These are phyloP conservation scores for Nycticryphes semicollaris DNA, from an alignment of 2,113 vertebrate species.

Conservation along the genomic window DNA sequence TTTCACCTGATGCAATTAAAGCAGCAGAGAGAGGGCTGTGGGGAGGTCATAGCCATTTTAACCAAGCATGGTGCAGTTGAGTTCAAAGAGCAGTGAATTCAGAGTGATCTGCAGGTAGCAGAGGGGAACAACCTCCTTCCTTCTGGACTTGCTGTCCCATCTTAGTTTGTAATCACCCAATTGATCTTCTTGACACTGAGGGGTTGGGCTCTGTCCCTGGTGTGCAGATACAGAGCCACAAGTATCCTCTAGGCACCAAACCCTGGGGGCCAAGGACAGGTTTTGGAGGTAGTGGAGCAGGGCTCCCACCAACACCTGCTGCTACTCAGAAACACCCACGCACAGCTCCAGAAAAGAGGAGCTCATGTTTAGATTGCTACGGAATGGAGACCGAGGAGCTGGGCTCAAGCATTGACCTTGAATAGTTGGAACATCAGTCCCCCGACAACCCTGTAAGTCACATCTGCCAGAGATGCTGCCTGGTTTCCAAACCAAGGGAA, in stretches of 20 bases:
- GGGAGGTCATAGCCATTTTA: neutral
- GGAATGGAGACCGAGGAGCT: neutral
- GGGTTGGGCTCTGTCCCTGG: accelerated
- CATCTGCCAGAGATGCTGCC: neutral
- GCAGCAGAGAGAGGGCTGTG: neutral
- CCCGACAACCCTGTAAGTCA: neutral
- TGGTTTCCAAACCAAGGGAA: neutral
- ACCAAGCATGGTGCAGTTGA: neutral
- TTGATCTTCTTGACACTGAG: neutral
- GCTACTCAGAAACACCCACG: neutral
- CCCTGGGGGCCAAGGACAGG: accelerated
- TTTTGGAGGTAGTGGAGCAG: neutral
- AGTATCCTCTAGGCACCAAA: neutral
- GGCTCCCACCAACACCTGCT: neutral
- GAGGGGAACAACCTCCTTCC: neutral
- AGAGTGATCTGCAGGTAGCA: neutral
- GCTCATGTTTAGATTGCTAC: neutral
- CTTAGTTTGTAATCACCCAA: neutral
- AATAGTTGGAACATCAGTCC: neutral
- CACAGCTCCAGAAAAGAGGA: neutral
- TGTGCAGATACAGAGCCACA: neutral
- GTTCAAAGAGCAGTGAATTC: neutral
- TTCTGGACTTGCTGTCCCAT: neutral
- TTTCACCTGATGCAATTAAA: neutral
- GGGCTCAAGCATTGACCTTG: neutral